phyloP scores from a whole-genome alignment of 23 tunicate genomes.

The Clavelina lepadiformis region DNA sequence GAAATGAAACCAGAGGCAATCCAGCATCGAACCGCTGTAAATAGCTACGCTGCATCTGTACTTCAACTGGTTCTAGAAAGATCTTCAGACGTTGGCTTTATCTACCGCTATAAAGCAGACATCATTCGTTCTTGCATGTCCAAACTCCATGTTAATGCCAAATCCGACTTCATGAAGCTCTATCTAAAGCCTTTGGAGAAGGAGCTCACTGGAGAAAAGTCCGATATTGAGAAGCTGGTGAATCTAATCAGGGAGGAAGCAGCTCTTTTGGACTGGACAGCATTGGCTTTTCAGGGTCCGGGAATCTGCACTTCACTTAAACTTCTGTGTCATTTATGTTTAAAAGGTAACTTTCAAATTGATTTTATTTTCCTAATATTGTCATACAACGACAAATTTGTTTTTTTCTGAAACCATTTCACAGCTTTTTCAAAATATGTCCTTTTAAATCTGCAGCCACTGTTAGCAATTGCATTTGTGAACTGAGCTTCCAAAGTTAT shows the following conservation, averaged over 20 bases:
- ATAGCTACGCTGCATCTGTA: constrained; percentile 46
- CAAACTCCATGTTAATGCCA: constrained; percentile 3
- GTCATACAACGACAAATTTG: too few relatives aligned
- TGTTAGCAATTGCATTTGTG: too few relatives aligned
- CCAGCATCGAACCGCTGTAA: constrained; percentile 48
- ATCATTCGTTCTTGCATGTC: constrained; percentile 28
- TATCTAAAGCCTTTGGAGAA: constrained; percentile 52
- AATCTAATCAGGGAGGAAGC: constrained; percentile 20
- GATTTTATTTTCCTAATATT: too few relatives aligned
- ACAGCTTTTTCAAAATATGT: too few relatives aligned
- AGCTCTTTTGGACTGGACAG: constrained; percentile 57
- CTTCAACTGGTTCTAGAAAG: constrained; percentile 21
- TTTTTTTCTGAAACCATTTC: too few relatives aligned
- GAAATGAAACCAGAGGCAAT: constrained; percentile 7
- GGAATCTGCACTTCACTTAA: constrained; percentile 60
- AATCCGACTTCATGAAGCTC: constrained; percentile 27
- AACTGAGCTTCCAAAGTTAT: too few relatives aligned
- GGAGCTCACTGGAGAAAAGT: constrained; percentile 1
- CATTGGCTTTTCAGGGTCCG: constrained; percentile 56
- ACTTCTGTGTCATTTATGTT: constrained; percentile 41
- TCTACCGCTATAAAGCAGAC: constrained; percentile 14
- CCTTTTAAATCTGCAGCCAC: too few relatives aligned
- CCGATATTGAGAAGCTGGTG: constrained; percentile 36
- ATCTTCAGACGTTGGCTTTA: constrained; percentile 40
- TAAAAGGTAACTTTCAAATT: constrained; percentile 31